Evolutionary conservation across 2,888 invertebrate genomes (phyloP).

Genomic region (Acleris cristana): DNA sequence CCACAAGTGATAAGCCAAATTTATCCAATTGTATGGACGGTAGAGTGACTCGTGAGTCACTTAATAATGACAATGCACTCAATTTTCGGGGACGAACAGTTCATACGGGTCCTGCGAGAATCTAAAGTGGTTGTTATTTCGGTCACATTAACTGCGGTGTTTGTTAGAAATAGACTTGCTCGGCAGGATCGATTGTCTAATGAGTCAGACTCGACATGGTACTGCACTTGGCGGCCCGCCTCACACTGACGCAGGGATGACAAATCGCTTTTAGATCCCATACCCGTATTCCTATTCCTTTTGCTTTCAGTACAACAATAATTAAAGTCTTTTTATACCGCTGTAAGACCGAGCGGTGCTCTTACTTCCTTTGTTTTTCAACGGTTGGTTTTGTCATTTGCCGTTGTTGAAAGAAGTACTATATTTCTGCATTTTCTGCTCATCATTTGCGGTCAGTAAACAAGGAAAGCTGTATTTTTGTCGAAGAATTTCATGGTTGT

Average conservation of each 20-base stretch:
- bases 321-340: constrained; percentile 45
- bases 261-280: constrained; percentile 73
- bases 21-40: constrained; percentile 45
- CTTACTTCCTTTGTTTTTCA: constrained; percentile 25
- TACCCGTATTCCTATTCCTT: constrained; percentile 59
- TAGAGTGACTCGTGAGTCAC: constrained; percentile 38
- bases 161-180: constrained; percentile 48
- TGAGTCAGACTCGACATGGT: constrained; percentile 76
- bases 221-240: constrained; percentile 74
- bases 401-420: constrained; percentile 9
- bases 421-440: constrained; percentile 14
- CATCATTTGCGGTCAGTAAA: constrained; percentile 31
- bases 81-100: constrained; percentile 45
- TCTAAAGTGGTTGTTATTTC: constrained; percentile 39
- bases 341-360: constrained; percentile 19
- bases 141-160: constrained; percentile 39
- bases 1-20: constrained; percentile 45
- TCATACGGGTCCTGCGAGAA: constrained; percentile 41
- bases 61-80: constrained; percentile 42
- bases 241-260: constrained; percentile 77
- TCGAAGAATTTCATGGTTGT: not conserved
- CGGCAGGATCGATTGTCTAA: constrained; percentile 76
- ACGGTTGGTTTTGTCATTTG: constrained; percentile 23
- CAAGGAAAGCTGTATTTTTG: constrained; percentile 10
- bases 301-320: constrained; percentile 56